Base-by-base conservation (phyloP, 64 coral and sea anemone species). In the Acropora tenuis region DNA sequence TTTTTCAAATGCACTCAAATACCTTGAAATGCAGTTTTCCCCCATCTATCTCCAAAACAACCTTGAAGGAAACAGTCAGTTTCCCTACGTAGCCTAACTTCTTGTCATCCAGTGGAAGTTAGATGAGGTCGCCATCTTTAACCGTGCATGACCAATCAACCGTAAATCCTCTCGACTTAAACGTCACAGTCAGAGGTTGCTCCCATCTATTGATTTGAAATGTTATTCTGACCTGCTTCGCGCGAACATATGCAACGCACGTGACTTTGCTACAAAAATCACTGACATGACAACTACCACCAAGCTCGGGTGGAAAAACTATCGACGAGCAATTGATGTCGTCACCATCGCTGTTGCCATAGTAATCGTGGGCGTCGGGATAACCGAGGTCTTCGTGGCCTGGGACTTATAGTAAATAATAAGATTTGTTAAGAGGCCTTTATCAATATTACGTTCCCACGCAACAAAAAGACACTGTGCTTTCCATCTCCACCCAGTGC, bases 21-120 rank as follows among this genome's bases (percentile, higher is more conserved):
- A 83, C 80, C 80, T 83, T 83, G 43, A 83, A 83, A 47, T 69
- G 80, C 41, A 83, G 40, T 12, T 83, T 83, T 18, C 68, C 47
- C 6, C 80, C 80, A 47, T 83, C 43, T 17, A 15, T 69, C 17
- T 68, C 48, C 80, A 83, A 16, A 8, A 1, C 11, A 83, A 83
- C 80, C 55, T 47, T 68, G 61, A 83, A 6, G 6, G 80, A 83
- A 83, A 83, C 41, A 68, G 80, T 67, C 0, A 66, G 15, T 68
- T 67, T 19, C 9, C 50, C 79, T 6, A 82, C 43, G 1, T 1
- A 1, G 52, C 55, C 15, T 3, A 61, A 63, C 41, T 8, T 30
- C 2, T 15, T 40, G 30, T 9, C 10, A 43, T 80, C 53, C 10
- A 10, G 8, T 42, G 79, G 79, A 4, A 83, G 59, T 7, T 83